A percentile compares a stretch with the other conserved stretches of the same genome.
Evolutionary conservation across 1,140 invertebrate species (phyloP).

Genomic region (Bombus impatiens): DNA sequence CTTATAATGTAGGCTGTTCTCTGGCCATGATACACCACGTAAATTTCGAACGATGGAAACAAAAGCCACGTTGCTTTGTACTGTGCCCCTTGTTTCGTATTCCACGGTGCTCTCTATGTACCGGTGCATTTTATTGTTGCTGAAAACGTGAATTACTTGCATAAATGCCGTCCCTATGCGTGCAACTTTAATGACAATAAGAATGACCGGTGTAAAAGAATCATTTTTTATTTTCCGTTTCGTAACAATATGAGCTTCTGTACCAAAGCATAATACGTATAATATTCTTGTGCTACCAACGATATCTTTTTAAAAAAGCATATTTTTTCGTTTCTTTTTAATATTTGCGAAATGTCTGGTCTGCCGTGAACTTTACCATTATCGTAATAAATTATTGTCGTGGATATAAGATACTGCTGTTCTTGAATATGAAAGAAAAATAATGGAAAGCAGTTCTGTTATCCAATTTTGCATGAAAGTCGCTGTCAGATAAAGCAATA

Average conservation of each 20-base stretch:
- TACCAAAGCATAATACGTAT: background rate
- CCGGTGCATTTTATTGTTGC: background rate
- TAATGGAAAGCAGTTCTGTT: background rate
- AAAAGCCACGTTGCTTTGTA: background rate
- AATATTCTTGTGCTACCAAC: too few relatives aligned
- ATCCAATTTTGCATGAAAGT: background rate
- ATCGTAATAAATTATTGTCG: too few relatives aligned
- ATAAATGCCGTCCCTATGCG: background rate
- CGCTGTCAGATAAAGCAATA: background rate
- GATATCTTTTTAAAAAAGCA: too few relatives aligned
- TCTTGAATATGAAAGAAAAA: background rate
- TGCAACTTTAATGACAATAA: background rate
- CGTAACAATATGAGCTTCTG: background rate
- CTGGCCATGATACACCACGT: background rate
- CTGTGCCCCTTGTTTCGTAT: background rate
- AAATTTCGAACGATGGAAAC: background rate
- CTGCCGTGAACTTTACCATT: too few relatives aligned
- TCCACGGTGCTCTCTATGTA: background rate
- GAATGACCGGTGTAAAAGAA: background rate
- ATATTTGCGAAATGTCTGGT: too few relatives aligned
- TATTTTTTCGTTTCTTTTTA: too few relatives aligned
- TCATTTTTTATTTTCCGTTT: background rate
- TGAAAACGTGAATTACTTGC: background rate
- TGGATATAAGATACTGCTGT: too few relatives aligned
- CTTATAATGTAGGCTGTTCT: background rate